Conservation (phyloP, 2,797 vertebrate genomes). For the Mastacembelus armatus region DNA sequence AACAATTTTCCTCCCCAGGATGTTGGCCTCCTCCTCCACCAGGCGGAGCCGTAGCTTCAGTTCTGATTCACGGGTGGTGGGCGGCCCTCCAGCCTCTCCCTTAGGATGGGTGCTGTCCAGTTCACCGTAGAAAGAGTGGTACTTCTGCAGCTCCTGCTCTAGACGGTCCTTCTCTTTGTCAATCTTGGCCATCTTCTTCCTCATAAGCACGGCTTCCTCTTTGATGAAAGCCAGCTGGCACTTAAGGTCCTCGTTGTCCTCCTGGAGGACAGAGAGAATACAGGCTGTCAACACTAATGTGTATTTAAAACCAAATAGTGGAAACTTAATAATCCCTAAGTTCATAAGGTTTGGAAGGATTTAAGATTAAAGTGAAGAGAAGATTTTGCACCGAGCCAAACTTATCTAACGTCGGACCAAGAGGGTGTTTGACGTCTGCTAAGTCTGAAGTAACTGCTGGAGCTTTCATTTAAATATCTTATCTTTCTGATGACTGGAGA, state of each 20-base stretch:
- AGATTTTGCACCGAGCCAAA: constrained; percentile 35
- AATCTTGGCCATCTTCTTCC: constrained; percentile 96
- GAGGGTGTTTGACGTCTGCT: constrained; percentile 20
- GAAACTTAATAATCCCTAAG: too few relatives aligned
- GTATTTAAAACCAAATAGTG: neutral
- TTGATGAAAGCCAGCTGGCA: constrained; percentile 96
- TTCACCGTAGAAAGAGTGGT: constrained; percentile 95
- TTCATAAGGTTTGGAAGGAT: constrained; percentile 20
- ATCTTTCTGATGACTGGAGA: neutral
- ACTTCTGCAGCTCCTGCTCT: constrained; percentile 96
- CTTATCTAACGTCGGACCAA: constrained; percentile 19
- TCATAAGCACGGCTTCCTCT: constrained; percentile 95
- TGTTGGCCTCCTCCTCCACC: constrained; percentile 97
- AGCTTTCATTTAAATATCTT: constrained; percentile 28
- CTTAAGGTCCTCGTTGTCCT: constrained; percentile 95
- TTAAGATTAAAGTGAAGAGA: constrained; percentile 44
- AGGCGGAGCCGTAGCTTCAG: constrained; percentile 94
- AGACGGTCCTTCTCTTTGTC: constrained; percentile 96
- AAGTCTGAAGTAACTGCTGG: constrained; percentile 26
- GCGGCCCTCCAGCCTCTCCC: constrained; percentile 95
- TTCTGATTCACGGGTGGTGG: constrained; percentile 95
- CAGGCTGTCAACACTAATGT: neutral
- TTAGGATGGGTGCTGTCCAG: constrained; percentile 95
- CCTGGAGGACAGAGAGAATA: constrained; percentile 68
- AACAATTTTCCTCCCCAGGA: constrained; percentile 95